Conservation (phyloP, 2,797 vertebrate genomes). For the Gobio occitaniae region DNA sequence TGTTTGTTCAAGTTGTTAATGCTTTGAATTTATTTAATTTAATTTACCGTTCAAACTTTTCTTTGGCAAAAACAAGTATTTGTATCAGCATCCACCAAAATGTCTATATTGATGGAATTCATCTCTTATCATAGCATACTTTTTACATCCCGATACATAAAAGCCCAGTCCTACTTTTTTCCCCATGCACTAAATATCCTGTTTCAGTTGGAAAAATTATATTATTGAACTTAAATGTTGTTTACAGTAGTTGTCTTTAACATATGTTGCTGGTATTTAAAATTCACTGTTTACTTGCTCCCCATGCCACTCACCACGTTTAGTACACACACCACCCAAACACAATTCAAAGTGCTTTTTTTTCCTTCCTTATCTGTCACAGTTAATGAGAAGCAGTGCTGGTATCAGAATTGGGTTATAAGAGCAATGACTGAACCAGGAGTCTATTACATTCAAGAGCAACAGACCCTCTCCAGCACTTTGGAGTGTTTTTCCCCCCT, state of each 20-base stretch:
- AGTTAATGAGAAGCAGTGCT: slow-evolving; percentile 35
- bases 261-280: slow-evolving; percentile 1
- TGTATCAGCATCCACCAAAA: neutral
- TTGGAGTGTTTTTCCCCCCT: slow-evolving; percentile 66
- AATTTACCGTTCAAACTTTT: neutral
- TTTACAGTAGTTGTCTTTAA: neutral
- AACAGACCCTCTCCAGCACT: slow-evolving; percentile 1
- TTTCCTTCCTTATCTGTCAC: slow-evolving; percentile 16
- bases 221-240: slow-evolving; percentile 1
- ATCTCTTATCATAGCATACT: neutral
- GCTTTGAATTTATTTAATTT: too few relatives aligned
- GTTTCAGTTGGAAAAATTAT: neutral
- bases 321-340: neutral
- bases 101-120: neutral
- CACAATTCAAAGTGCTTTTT: slow-evolving; percentile 12
- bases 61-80: neutral
- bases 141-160: neutral
- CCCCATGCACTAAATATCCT: neutral
- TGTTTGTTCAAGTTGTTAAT: neutral
- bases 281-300: slow-evolving; percentile 22
- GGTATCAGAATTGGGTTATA: slow-evolving; percentile 66
- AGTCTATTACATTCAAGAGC: slow-evolving; percentile 49
- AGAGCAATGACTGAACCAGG: slow-evolving; percentile 48
- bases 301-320: neutral
- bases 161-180: neutral